Evolutionary conservation across 2,888 invertebrate species (phyloP), one percentile per base, ranked within the genome.

Genomic region (Drosophila limbata): DNA sequence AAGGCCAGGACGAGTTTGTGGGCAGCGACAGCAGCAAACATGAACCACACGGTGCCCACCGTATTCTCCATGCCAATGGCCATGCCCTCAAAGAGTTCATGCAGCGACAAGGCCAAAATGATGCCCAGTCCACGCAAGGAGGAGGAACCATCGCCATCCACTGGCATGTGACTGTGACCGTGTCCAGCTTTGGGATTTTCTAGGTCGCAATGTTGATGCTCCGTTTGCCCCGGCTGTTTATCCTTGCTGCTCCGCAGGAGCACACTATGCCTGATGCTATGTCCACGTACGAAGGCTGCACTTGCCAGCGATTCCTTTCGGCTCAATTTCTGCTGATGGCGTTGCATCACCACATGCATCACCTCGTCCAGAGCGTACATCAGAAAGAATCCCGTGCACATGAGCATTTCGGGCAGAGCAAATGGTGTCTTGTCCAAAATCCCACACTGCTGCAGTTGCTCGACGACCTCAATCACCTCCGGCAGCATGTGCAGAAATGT

Each of bases 1-100:
- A 97, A 97, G 0, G 97, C 96, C 70, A 97, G 95, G 3, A 97
- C 97, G 50, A 97, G 93, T 91, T 97, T 97, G 92, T 97, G 97
- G 0, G 96, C 96, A 0, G 96, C 95, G 1, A 97, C 95, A 0
- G 97, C 97, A 4, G 95, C 96, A 89, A 97, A 95, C 95, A 97
- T 96, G 91, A 96, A 96, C 94, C 95, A 95, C 8, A 95, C 95
- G 19, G 93, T 94, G 1, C 91, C 85, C 1, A 94, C 93, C 25
- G 94, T 94, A 13, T 94, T 93, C 90, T 97, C 96, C 62, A 97
- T 92, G 0, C 97, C 97, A 13, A 97, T 96, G 13, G 97, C 96
- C 56, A 97, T 93, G 19, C 97, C 97, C 93, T 97, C 97, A 88
- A 97, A 97, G 0, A 97, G 93, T 89, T 97, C 97, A 90, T 97